Evolutionary conservation across 2,797 vertebrate genomes (phyloP).

Genomic region (Gallinago nigripennis): DNA sequence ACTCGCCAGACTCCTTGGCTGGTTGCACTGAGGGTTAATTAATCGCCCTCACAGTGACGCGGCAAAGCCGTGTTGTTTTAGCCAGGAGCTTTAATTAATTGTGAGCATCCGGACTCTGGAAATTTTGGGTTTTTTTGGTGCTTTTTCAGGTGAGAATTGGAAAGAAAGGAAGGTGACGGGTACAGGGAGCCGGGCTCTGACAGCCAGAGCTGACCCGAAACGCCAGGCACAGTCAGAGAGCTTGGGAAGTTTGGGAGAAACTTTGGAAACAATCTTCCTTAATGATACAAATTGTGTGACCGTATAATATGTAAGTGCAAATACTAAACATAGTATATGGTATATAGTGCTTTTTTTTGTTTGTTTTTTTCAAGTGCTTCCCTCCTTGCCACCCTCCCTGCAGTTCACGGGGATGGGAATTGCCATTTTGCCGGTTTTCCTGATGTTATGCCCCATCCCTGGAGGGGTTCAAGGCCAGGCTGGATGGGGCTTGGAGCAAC

Average conservation of each 20-base stretch:
- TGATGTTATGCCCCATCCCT: too few relatives aligned
- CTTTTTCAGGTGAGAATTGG: background rate
- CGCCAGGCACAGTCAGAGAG: accelerated
- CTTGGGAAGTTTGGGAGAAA: background rate
- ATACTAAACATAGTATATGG: background rate
- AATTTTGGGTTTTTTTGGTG: background rate
- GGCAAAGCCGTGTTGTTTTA: background rate
- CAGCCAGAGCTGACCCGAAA: background rate
- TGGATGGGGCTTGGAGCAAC: too few relatives aligned
- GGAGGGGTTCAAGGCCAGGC: too few relatives aligned
- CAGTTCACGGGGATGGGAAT: background rate
- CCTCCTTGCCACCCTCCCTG: background rate
- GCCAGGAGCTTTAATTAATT: background rate
- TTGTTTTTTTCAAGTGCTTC: background rate
- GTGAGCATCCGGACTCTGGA: background rate
- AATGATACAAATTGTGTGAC: background rate
- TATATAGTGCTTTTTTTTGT: background rate
- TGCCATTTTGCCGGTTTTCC: background rate
- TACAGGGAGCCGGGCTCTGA: accelerated
- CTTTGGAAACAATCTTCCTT: background rate
- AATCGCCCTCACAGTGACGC: background rate
- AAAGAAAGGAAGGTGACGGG: background rate
- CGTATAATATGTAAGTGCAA: accelerated
- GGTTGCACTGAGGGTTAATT: background rate
- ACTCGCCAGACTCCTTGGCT: background rate